A percentile compares a stretch with the other conserved stretches of the same genome.
phyloP scores from a whole-genome alignment of 2,797 vertebrate species.

The Lepus oiostolus region DNA sequence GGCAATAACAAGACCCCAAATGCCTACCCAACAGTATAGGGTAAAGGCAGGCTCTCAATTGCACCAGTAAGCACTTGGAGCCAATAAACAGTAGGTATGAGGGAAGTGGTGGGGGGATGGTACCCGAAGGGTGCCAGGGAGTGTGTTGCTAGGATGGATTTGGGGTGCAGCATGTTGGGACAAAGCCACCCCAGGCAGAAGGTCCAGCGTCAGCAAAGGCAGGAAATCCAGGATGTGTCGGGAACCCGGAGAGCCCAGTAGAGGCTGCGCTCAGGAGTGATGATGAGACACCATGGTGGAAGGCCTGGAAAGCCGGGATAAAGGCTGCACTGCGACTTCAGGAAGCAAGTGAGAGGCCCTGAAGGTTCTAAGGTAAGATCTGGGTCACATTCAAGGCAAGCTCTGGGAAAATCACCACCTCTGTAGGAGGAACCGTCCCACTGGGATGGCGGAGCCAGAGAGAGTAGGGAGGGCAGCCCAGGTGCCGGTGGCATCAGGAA shows the following conservation, averaged over 20 bases:
- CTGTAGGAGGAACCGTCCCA: background rate
- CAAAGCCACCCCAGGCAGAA: background rate
- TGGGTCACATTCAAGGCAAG: background rate
- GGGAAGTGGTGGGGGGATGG: too few species aligned
- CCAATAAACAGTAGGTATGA: too few species aligned
- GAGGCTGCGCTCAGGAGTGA: too few species aligned
- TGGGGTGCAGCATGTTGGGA: background rate
- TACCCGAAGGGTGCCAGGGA: background rate
- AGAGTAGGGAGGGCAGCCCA: fast-evolving
- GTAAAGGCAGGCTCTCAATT: background rate
- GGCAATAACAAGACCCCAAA: background rate
- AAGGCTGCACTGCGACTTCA: background rate
- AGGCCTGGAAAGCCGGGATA: background rate
- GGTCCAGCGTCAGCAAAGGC: background rate
- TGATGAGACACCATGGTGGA: background rate
- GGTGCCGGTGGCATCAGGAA: fast-evolving
- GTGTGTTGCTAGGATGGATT: too few species aligned
- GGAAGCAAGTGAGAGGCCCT: background rate
- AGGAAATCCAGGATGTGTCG: background rate
- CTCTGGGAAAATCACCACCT: background rate
- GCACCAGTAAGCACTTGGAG: too few species aligned
- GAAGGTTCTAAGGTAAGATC: background rate
- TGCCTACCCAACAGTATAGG: too few species aligned
- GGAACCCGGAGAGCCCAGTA: background rate
- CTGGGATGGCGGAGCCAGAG: background rate